These are phyloP conservation scores for Lagodon rhomboides DNA, from an alignment of 2,797 vertebrate species.

Conservation along the genomic window DNA sequence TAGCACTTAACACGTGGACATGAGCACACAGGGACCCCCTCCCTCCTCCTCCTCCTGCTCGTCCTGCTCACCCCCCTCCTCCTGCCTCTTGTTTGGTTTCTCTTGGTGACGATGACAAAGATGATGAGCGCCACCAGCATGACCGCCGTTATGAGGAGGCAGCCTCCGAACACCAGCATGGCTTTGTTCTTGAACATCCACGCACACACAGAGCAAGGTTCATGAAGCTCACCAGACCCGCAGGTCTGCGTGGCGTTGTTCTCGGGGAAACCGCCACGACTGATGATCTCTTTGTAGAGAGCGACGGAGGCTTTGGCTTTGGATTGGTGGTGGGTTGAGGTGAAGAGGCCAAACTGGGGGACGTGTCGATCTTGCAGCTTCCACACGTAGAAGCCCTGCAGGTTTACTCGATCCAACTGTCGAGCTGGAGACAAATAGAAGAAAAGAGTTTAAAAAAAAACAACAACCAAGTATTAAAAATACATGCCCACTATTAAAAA, in stretches of 20 bases:
- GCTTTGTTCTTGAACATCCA: conserved; percentile 88
- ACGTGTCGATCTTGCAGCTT: conserved; percentile 90
- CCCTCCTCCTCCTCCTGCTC: conserved; percentile 70
- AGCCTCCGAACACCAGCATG: conserved; percentile 89
- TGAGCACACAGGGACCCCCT: conserved; percentile 34
- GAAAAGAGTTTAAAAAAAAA: background rate
- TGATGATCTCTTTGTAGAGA: conserved; percentile 88
- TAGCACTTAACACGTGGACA: conserved; percentile 39
- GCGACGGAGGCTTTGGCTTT: conserved; percentile 90
- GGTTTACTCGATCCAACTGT: conserved; percentile 89
- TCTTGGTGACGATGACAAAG: conserved; percentile 76
- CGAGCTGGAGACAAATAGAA: conserved; percentile 84
- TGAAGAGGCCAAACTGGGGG: conserved; percentile 92
- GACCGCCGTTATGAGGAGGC: conserved; percentile 84
- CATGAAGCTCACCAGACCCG: background rate
- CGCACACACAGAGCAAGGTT: conserved; percentile 83
- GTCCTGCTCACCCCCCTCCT: conserved; percentile 35
- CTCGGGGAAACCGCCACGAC: conserved; percentile 84
- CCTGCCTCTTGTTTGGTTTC: conserved; percentile 81
- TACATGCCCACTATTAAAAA: background rate
- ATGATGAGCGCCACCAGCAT: conserved; percentile 84
- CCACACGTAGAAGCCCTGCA: conserved; percentile 94
- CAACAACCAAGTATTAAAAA: background rate
- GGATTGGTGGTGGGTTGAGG: conserved; percentile 84
- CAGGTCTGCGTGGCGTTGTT: conserved; percentile 73